phyloP scores from a whole-genome alignment of 2,888 invertebrate species.

The Mystacides longicornis region DNA sequence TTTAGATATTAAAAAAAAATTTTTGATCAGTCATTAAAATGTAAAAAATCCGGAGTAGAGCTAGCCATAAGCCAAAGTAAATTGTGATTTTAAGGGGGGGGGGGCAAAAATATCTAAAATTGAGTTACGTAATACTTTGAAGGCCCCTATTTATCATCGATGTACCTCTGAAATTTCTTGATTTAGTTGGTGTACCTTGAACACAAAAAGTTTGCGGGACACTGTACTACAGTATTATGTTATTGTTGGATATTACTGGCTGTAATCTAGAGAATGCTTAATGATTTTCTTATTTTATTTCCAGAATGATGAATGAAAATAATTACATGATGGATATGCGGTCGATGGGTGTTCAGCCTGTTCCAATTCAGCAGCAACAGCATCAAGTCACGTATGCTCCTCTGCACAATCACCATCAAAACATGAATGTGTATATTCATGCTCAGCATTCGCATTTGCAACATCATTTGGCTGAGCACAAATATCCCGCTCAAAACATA shows the following conservation, averaged over 20 bases:
- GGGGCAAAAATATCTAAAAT: too few species aligned
- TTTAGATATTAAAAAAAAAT: too few species aligned
- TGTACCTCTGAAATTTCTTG: too few species aligned
- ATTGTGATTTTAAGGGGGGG: too few species aligned
- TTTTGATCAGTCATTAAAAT: too few species aligned
- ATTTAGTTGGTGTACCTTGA: too few species aligned
- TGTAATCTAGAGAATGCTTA: not conserved
- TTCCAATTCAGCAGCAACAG: not conserved
- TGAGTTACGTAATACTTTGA: too few species aligned
- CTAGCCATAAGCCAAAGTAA: too few species aligned
- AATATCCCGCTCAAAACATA: not conserved
- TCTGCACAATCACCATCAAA: not conserved
- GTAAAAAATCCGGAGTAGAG: too few species aligned
- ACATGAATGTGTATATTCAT: not conserved
- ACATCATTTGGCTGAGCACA: not conserved
- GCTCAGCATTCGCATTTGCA: not conserved
- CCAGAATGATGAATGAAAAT: conserved; percentile 5
- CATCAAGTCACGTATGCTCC: not conserved
- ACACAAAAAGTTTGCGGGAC: too few species aligned
- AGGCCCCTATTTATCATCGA: too few species aligned
- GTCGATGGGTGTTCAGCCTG: not conserved
- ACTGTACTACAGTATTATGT: too few species aligned
- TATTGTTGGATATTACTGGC: not conserved
- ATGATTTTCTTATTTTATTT: not conserved
- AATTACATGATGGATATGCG: conserved; percentile 2